Percentiles rank a stretch among this genome's conserved stretches.
These are phyloP conservation scores for Muscicapa striata DNA, from an alignment of 2,797 vertebrate species.

Conservation along the genomic window DNA sequence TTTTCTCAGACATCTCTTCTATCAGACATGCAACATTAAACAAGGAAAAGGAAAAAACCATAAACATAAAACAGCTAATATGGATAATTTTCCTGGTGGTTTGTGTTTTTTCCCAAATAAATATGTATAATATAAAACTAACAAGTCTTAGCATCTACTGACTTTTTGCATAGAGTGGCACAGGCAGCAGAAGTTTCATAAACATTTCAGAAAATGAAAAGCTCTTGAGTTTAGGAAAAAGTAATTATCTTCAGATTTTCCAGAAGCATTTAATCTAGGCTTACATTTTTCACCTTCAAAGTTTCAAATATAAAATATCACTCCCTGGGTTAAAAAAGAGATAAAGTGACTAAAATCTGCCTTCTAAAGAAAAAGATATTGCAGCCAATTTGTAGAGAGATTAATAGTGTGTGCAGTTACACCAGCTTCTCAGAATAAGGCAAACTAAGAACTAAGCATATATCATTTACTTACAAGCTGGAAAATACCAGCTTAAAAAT, in stretches of 20 bases:
- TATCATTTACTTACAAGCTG: neutral
- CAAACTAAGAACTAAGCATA: neutral
- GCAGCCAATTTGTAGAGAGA: neutral
- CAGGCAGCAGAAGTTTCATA: neutral
- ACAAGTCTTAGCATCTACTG: neutral
- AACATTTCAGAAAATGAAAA: neutral
- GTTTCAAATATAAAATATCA: slow-evolving; percentile 17
- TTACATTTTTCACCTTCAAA: slow-evolving; percentile 1
- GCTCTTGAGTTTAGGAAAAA: neutral
- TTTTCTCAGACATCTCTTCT: neutral
- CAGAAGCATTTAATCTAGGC: neutral
- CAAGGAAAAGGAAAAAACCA: neutral
- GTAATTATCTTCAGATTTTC: neutral
- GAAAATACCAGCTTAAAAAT: neutral
- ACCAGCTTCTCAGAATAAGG: neutral
- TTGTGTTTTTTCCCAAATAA: neutral
- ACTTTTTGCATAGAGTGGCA: neutral
- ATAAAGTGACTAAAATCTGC: neutral
- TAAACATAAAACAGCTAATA: neutral
- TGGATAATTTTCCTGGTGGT: neutral
- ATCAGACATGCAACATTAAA: neutral
- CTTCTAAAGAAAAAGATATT: neutral
- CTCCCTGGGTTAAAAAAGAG: neutral
- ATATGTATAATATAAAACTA: neutral
- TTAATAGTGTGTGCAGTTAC: neutral